A percentile compares a stretch with the other conserved stretches of the same genome.
Conservation (phyloP, 1,140 invertebrate genomes). For the Coelopa frigida region DNA sequence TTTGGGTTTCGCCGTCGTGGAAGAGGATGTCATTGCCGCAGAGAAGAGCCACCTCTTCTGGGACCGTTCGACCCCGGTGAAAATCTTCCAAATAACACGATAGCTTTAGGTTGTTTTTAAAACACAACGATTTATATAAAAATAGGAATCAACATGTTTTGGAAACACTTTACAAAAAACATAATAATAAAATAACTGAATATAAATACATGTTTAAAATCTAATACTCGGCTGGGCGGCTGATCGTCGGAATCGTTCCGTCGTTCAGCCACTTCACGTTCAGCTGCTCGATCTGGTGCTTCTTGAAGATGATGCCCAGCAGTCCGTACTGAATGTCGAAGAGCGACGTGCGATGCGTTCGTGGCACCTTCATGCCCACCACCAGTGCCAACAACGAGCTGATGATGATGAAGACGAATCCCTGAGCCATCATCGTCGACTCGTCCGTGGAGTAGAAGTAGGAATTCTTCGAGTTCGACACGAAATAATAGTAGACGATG, state of each 20-base stretch:
- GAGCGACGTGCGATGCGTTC: constrained; percentile 26
- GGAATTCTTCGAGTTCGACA: constrained; percentile 28
- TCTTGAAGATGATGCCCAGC: constrained; percentile 38
- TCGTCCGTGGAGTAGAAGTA: constrained; percentile 35
- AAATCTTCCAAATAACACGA: constrained; percentile 11
- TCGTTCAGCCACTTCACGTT: constrained; percentile 39
- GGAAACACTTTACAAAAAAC: background rate
- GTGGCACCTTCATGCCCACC: constrained; percentile 37
- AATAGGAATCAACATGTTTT: background rate
- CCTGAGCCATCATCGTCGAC: constrained; percentile 36
- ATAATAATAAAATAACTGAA: background rate
- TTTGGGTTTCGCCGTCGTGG: background rate
- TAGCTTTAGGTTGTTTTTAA: background rate
- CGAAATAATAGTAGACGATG: constrained; percentile 34
- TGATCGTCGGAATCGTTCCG: constrained; percentile 40
- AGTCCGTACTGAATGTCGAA: constrained; percentile 38
- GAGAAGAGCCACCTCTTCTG: constrained; percentile 13
- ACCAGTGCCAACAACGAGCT: constrained; percentile 30
- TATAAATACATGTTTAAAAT: constrained; percentile 3
- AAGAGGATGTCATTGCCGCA: background rate
- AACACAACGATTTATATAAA: background rate
- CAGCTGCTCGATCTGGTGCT: constrained; percentile 40
- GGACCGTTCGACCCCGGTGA: constrained; percentile 15
- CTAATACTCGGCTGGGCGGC: constrained; percentile 1
- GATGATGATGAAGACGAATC: constrained; percentile 37